Conservation (phyloP, 2,113 vertebrate genomes). For the Suricata suricatta region DNA sequence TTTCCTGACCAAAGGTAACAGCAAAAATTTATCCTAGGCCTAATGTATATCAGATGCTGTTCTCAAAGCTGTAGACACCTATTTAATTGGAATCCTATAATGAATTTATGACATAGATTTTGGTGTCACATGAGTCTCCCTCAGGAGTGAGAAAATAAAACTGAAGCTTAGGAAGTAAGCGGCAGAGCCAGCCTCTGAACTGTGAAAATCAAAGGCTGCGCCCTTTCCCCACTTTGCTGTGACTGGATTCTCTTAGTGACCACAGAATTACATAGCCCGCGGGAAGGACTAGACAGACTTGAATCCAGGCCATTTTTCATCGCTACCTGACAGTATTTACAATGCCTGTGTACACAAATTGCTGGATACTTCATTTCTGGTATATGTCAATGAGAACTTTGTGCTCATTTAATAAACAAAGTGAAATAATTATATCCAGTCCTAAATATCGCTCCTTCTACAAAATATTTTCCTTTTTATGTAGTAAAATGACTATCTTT, state of each 20-base stretch:
- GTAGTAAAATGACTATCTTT: neutral
- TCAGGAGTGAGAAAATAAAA: neutral
- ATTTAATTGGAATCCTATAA: neutral
- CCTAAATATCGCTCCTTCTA: neutral
- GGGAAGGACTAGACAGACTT: neutral
- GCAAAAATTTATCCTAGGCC: neutral
- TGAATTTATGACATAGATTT: neutral
- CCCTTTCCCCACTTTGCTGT: neutral
- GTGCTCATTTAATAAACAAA: neutral
- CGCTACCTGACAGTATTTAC: neutral
- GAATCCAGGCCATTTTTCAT: neutral
- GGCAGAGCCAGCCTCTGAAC: neutral
- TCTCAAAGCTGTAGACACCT: neutral
- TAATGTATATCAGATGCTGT: neutral
- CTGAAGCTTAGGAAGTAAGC: neutral
- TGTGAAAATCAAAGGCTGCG: neutral
- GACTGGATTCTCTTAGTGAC: neutral
- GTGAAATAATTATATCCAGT: neutral
- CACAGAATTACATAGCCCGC: neutral
- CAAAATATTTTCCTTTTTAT: neutral
- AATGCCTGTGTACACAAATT: neutral
- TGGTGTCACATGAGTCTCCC: neutral
- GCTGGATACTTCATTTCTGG: neutral
- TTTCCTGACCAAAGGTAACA: neutral
- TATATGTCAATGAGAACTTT: neutral